These are phyloP conservation scores for Apogon hyalosoma DNA, from an alignment of 2,797 vertebrate species.

Conservation along the genomic window DNA sequence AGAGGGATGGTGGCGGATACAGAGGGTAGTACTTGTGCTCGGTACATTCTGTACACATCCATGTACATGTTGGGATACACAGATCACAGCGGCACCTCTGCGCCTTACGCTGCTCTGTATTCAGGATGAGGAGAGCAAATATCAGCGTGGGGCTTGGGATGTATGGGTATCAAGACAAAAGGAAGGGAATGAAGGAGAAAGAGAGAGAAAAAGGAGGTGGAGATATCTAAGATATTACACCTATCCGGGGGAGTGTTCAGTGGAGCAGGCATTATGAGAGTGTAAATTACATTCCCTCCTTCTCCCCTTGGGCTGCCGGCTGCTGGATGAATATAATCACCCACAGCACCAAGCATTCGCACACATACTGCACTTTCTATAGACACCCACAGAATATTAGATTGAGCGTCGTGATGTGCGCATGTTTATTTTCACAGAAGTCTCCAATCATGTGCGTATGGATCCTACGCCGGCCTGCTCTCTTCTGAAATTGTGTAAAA, in stretches of 20 bases:
- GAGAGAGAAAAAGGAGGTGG: conserved; percentile 46
- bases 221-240: conserved; percentile 76
- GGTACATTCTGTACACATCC: conserved; percentile 36
- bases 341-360: conserved; percentile 45
- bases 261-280: conserved; percentile 77
- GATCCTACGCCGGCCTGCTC: conserved; percentile 36
- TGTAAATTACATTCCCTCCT: conserved; percentile 78
- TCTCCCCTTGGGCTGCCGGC: conserved; percentile 65
- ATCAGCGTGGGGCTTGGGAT: conserved; percentile 59
- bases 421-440: conserved; percentile 51
- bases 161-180: conserved; percentile 42
- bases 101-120: conserved; percentile 68
- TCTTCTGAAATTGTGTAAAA: conserved; percentile 55
- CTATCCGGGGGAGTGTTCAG: conserved; percentile 68
- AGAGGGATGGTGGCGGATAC: conserved; percentile 4
- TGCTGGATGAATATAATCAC: conserved; percentile 76
- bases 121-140: conserved; percentile 68
- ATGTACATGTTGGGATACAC: conserved; percentile 35
- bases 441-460: conserved; percentile 44
- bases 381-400: conserved; percentile 56
- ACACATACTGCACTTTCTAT: conserved; percentile 48
- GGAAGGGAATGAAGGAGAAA: conserved; percentile 42
- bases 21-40: conserved; percentile 5
- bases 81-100: conserved; percentile 63
- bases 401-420: conserved; percentile 37